Evolutionary conservation across 2,797 vertebrate species (phyloP), one percentile per base, ranked within the genome.

Genomic region (Macropus fuliginosus): DNA sequence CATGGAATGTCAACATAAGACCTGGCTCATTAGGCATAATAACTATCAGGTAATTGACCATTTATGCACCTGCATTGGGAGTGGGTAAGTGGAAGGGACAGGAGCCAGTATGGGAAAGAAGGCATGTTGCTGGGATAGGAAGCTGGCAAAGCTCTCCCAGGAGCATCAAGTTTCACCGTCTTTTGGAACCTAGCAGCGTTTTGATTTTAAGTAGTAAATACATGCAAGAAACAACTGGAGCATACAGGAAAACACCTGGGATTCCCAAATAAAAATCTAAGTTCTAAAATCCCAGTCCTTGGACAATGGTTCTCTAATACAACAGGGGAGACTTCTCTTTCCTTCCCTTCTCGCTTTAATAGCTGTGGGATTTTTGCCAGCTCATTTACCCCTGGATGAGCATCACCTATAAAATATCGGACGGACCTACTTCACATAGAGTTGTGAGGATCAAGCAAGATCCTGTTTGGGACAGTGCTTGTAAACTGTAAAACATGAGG

Each of bases 121-220:
- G 66, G n/a, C 16, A 4, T 81, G n/a, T 81, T 24, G n/a, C 40
- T 46, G 21, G n/a, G 21, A 40, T 81, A n/a, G 40, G n/a, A 81
- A 81, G n/a, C n/a, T 81, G 66, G 18, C 18, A 40, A 40, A 81
- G 5, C 18, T 94, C 91, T 81, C 52, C 31, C 54, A 57, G 62
- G 57, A 92, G 56, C 1, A 54, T 29, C 56, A 0, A 31, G 5
- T 91, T 13, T 31, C 4, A 3, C 52, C 34, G 13, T 55, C 56
- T 91, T 54, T 90, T 91, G 66, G 94, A 54, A 62, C 18, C 13
- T 46, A 24, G 3, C 1, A 40, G 9, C 8, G 28, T 14, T 94
- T 94, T 52, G 92, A 54, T 93, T 96, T 1, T 81, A 54, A 95
- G 56, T 6, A 66, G 96, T 18, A 95, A 95, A 91, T 90, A 66